Evolutionary conservation across 2,113 vertebrate species (phyloP), one percentile per base, ranked within the genome.

Genomic region (Pedetes capensis): DNA sequence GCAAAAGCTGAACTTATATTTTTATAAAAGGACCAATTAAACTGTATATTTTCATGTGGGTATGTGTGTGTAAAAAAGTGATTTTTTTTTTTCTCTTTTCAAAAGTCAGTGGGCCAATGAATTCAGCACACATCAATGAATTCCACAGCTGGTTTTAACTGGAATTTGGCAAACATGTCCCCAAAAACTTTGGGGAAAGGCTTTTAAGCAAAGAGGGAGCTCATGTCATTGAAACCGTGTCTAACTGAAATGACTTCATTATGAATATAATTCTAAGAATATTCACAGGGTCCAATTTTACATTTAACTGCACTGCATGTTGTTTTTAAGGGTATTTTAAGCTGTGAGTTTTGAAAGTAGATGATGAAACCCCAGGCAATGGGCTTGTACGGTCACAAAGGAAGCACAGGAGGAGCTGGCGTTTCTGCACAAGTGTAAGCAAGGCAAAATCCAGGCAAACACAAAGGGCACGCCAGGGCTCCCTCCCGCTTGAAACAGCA

Each of bases 81-180:
- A 72, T 87, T 82, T 86, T 85, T 61, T 86, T 87, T 82, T 86
- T 85, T 61, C 83, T 39, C 55, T 84, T 79, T 91, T 87, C 18
- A 53, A 69, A 95, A 94, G 34, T 68, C 51, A 89, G 42, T 47
- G 16, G 47, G 18, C 87, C 95, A 76, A 72, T 92, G 69, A 96
- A 91, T 89, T 93, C 61, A 91, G 61, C 34, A 78, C 37, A 75
- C 57, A 64, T 39, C 72, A 87, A 89, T 91, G 89, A 90, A 79
- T 89, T 93, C 61, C 64, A 94, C 79, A 93, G 37, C 61, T 91
- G 63, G 78, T 34, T 80, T 74, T 81, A 69, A 89, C 90, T 64
- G 61, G 51, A 75, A 89, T 47, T 59, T 87, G 63, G 68, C 49
- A 94, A 92, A 66, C 25, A 13, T 92, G 8, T 94, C 81, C 47